Base-by-base conservation (phyloP, 2,888 invertebrate genomes). In the Dichetophora obliterata region DNA sequence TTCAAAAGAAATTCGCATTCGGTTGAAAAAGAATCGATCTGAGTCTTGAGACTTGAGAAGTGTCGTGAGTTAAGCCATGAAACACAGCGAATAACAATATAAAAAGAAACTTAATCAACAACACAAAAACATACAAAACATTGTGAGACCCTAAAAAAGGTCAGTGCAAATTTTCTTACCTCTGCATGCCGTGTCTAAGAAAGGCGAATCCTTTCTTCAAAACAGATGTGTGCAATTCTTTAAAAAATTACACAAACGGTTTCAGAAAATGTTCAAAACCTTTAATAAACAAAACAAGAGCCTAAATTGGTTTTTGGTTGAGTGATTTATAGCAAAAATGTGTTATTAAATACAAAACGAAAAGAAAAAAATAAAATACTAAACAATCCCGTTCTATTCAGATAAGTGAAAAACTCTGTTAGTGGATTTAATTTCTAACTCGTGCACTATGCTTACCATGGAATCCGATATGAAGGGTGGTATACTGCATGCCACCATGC, bases 381-480 rank as follows among this genome's bases (percentile, higher is more conserved):
- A 43, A 59, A 19, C 57, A 27, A 43, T 11, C 14, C 43, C 11
- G 11, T 3, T 43, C 14, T 6, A 43, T 1, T 1, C 43, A 14
- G 43, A 43, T 2, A 11, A 43, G 43, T 43, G 43, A 43, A 43
- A 43, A 43, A 43, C 43, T 43, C 11, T 14, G 14, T 14, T 14
- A 6, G 43, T 43, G 43, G 43, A 43, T 43, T 43, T 3, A 43
- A 6, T 37, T 6, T 43, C 3, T 11, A 43, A 43, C 14, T 43
- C 43, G 4, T 27, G n/a, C 48, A 94, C 94, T 88, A 96, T 96
- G 96, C 91, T 96, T 91, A 96, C 95, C 91, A 95, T 96, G 95
- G 96, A 96, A 93, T 92, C 95, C 91, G 96, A 96, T 90, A 92
- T 96, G 91, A 96, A 96, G 90, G 95, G 95, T 90, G 95, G 95